Conservation (phyloP, 2,888 invertebrate species). For the Drosophila koepferae region DNA sequence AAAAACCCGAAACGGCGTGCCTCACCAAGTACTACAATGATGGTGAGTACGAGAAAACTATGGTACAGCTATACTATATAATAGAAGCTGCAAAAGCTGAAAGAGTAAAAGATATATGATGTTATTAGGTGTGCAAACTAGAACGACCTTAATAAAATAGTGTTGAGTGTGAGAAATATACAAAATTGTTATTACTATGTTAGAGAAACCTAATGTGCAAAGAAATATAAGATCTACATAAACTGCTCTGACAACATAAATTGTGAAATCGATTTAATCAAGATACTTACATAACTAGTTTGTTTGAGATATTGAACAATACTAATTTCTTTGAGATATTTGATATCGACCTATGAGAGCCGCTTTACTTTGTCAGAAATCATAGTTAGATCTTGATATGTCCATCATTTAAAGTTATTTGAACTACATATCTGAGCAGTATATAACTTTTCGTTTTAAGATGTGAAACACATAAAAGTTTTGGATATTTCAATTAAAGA, state of each 20-base stretch:
- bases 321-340: background rate
- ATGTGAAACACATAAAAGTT: too few species aligned
- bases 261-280: background rate
- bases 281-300: background rate
- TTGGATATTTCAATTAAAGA: background rate
- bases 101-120: background rate
- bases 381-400: background rate
- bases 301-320: background rate
- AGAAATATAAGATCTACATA: background rate
- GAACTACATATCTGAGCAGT: too few species aligned
- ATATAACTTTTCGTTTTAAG: too few species aligned
- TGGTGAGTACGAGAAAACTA: conserved; percentile 61
- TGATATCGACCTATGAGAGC: background rate
- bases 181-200: background rate
- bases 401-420: background rate
- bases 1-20: conserved; percentile 77
- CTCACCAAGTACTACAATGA: conserved; percentile 77
- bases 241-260: background rate
- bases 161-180: background rate
- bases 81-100: background rate
- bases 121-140: background rate
- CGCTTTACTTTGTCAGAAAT: background rate
- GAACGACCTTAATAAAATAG: background rate
- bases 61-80: too few species aligned
- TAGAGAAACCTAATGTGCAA: background rate